A percentile compares a stretch with the other conserved stretches of the same genome.
Conservation (phyloP, 2,888 invertebrate genomes). For the Aproaerema taeniolella region DNA sequence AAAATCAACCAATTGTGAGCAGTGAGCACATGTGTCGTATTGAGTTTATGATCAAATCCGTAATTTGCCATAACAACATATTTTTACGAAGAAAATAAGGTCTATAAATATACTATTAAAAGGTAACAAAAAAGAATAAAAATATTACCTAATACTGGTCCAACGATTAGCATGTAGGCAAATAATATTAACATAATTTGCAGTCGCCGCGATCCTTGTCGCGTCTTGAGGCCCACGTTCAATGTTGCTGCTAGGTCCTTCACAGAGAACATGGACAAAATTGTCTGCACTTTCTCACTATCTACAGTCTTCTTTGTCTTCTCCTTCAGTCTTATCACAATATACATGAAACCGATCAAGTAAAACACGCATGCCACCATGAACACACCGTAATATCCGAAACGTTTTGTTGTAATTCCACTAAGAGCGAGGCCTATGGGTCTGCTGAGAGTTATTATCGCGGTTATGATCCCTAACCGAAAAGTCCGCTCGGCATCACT, state of each 20-base stretch:
- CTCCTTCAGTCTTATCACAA: slow-evolving; percentile 56
- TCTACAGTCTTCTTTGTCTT: slow-evolving; percentile 51
- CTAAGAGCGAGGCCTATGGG: slow-evolving; percentile 74
- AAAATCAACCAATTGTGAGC: slow-evolving; percentile 43
- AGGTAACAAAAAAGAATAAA: neutral
- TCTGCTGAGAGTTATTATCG: slow-evolving; percentile 69
- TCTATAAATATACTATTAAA: neutral
- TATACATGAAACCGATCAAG: slow-evolving; percentile 61
- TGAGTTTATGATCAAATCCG: slow-evolving; percentile 28
- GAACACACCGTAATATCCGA: slow-evolving; percentile 70
- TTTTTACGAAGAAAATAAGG: slow-evolving; percentile 3
- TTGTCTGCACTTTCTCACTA: slow-evolving; percentile 36
- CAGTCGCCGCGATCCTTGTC: slow-evolving; percentile 51
- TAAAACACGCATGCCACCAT: slow-evolving; percentile 61
- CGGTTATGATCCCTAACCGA: slow-evolving; percentile 78
- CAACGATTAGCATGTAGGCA: slow-evolving; percentile 70
- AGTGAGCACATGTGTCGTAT: slow-evolving; percentile 35
- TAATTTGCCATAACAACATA: neutral
- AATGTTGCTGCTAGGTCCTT: slow-evolving; percentile 64
- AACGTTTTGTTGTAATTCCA: slow-evolving; percentile 68
- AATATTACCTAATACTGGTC: slow-evolving; percentile 64
- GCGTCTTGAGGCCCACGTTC: slow-evolving; percentile 58
- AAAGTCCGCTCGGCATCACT: slow-evolving; percentile 78
- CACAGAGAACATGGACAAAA: slow-evolving; percentile 53
- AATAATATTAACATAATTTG: slow-evolving; percentile 64